Conservation (phyloP, 2,113 vertebrate species). For the Mastomys coucha region DNA sequence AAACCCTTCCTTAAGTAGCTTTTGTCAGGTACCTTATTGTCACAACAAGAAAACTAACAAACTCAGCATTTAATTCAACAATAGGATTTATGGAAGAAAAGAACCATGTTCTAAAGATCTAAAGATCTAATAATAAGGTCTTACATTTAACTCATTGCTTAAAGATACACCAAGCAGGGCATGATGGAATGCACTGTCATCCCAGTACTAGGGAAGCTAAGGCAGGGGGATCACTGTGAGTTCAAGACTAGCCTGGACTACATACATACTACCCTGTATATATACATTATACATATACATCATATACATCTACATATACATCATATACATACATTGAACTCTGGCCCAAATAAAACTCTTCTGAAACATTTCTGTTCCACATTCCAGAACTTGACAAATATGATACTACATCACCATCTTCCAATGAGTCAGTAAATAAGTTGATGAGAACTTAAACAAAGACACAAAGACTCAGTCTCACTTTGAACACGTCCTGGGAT, state of each 20-base stretch:
- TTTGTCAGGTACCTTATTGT: not conserved
- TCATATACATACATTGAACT: not conserved
- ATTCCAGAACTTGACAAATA: not conserved
- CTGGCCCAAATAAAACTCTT: slow-evolving; percentile 12
- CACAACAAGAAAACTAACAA: not conserved
- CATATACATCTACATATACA: too few species aligned
- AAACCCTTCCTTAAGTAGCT: too few species aligned
- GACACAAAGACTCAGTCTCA: not conserved
- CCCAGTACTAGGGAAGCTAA: not conserved
- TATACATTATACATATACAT: too few species aligned
- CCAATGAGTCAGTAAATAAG: not conserved
- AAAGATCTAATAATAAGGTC: not conserved
- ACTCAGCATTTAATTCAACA: not conserved
- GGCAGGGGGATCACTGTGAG: not conserved
- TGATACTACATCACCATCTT: not conserved
- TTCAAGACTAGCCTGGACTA: not conserved
- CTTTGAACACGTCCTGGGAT: not conserved
- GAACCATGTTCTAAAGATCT: not conserved
- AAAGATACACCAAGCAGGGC: not conserved
- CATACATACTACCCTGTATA: not conserved
- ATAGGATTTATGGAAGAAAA: not conserved
- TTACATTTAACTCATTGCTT: not conserved
- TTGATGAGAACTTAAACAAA: not conserved
- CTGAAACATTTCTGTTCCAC: not conserved
- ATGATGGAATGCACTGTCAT: not conserved